Percentiles rank a stretch among this genome's conserved stretches.
These are phyloP conservation scores for Popillia japonica DNA, from an alignment of 1,140 invertebrate genomes.

Conservation along the genomic window DNA sequence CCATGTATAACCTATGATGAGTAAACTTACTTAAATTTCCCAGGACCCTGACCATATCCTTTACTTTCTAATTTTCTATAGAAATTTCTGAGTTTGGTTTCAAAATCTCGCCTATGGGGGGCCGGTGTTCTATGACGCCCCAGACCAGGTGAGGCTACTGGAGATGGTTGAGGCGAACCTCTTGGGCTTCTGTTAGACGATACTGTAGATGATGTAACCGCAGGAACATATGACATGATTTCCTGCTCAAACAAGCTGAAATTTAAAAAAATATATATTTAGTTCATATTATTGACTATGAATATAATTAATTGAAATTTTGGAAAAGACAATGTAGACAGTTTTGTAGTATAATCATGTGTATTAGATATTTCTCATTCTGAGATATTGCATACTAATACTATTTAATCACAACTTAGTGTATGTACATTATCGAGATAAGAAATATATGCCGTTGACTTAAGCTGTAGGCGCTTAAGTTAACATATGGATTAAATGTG, in stretches of 20 bases:
- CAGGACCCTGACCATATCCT: slow-evolving; percentile 95
- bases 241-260: slow-evolving; percentile 96
- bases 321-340: too few relatives aligned
- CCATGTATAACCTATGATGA: too few relatives aligned
- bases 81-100: slow-evolving; percentile 94
- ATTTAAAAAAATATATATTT: slow-evolving; percentile 49
- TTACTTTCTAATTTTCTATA: slow-evolving; percentile 95
- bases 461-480: background rate
- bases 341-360: too few relatives aligned
- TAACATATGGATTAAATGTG: background rate
- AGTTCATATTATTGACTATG: too few relatives aligned
- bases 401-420: too few relatives aligned
- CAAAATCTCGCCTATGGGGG: slow-evolving; percentile 91
- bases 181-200: slow-evolving; percentile 60
- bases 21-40: slow-evolving; percentile 88
- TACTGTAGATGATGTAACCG: slow-evolving; percentile 61
- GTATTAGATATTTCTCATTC: too few relatives aligned
- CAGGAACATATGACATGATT: slow-evolving; percentile 96
- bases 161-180: slow-evolving; percentile 76
- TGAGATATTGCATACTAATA: too few relatives aligned
- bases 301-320: too few relatives aligned
- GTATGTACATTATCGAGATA: too few relatives aligned
- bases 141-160: slow-evolving; percentile 80
- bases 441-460: too few relatives aligned
- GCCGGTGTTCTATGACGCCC: slow-evolving; percentile 82